phyloP scores from a whole-genome alignment of 2,113 vertebrate genomes.

The Synodontis membranacea region DNA sequence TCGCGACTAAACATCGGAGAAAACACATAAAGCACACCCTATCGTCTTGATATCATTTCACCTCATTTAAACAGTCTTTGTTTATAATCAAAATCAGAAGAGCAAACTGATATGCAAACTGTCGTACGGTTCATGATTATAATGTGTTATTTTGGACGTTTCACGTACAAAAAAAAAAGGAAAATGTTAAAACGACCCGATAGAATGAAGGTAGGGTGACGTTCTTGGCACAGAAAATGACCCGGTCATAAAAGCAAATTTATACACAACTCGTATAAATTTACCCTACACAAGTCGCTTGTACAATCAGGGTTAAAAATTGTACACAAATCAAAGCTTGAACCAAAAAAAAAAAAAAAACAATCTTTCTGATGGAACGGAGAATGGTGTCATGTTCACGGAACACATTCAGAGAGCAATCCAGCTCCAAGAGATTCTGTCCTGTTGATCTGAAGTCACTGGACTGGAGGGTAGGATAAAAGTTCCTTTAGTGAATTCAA shows the following conservation, averaged over 20 bases:
- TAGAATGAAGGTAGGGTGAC: background rate
- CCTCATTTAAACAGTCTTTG: conserved; percentile 11
- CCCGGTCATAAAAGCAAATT: conserved; percentile 6
- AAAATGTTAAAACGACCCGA: background rate
- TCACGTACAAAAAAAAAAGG: conserved; percentile 38
- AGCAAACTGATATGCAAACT: conserved; percentile 40
- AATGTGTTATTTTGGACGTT: conserved; percentile 53
- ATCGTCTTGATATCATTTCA: background rate
- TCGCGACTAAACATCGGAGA: conserved; percentile 9
- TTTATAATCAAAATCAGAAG: background rate
- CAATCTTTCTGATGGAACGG: background rate
- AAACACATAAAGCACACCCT: background rate
- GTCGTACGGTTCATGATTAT: conserved; percentile 56
- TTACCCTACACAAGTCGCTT: too few relatives aligned
- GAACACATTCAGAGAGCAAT: conserved; percentile 29
- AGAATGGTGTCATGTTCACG: conserved; percentile 38
- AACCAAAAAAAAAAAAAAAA: background rate
- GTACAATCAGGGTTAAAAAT: conserved; percentile 12
- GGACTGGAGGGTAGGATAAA: background rate
- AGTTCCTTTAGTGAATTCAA: background rate
- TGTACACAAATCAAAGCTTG: background rate
- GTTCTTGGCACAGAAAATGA: background rate
- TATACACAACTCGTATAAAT: conserved; percentile 3
- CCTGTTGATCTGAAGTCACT: conserved; percentile 3
- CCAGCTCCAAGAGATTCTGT: background rate